phyloP scores from a whole-genome alignment of 30 jellyfish, hydroid and myxozoan genomes.

The Pseudorhiza aurosa region DNA sequence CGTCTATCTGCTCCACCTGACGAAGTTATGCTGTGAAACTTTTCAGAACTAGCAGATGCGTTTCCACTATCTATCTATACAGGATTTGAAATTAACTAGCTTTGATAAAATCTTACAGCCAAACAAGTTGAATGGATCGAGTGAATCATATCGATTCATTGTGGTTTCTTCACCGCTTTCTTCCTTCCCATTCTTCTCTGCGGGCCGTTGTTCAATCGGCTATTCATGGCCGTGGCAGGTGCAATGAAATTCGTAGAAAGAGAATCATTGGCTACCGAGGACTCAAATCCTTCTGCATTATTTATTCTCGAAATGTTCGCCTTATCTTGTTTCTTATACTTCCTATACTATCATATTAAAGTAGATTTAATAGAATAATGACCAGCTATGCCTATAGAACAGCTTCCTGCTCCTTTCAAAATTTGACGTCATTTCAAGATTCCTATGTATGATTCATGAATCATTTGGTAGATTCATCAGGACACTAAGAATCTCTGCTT shows the following conservation, averaged over 20 bases:
- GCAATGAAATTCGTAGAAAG: conserved; percentile 5
- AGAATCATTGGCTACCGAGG: no score
- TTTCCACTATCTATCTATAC: neutral
- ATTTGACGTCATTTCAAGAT: no score
- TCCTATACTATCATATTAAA: neutral
- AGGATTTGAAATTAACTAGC: neutral
- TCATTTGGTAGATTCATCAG: no score
- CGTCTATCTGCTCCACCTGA: no score
- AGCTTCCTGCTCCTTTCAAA: neutral
- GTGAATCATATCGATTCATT: conserved; percentile 31
- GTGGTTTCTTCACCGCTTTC: conserved; percentile 35
- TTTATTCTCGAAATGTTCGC: no score
- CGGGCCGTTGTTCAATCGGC: conserved; percentile 41
- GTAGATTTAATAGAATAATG: neutral
- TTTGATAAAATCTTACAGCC: neutral
- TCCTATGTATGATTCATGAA: no score
- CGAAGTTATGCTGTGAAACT: no score
- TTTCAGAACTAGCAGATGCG: no score
- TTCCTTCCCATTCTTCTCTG: conserved; percentile 15
- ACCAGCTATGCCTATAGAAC: neutral
- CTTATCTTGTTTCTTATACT: neutral
- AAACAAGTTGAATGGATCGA: neutral
- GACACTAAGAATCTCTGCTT: no score
- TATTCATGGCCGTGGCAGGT: conserved; percentile 50
- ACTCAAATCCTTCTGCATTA: no score